A percentile compares a stretch with the other conserved stretches of the same genome.
Evolutionary conservation across 2,888 invertebrate species (phyloP).

Genomic region (Rutpela maculata): DNA sequence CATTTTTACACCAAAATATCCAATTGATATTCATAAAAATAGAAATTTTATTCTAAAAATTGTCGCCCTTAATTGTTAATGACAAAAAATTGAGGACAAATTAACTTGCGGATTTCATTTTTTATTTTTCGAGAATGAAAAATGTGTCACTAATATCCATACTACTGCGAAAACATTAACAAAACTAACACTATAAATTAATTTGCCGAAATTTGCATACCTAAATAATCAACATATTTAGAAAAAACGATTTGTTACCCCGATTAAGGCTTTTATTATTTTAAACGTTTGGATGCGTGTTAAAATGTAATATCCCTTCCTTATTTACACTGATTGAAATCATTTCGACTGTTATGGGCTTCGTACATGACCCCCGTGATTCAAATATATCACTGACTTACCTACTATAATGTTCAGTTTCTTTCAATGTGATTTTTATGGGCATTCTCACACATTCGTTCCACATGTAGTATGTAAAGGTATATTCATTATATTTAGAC

Average conservation of each 20-base stretch:
- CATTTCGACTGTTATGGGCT: conserved; percentile 5
- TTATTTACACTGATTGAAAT: conserved; percentile 27
- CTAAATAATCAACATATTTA: not conserved
- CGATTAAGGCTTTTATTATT: not conserved
- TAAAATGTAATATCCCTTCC: conserved; percentile 21
- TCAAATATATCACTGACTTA: not conserved
- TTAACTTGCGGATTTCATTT: too few relatives aligned
- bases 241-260: not conserved
- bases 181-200: not conserved
- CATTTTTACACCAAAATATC: too few relatives aligned
- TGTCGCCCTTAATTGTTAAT: too few relatives aligned
- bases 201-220: not conserved
- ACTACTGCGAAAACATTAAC: not conserved
- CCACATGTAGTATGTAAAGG: too few relatives aligned
- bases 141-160: too few relatives aligned
- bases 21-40: too few relatives aligned
- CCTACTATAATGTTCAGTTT: not conserved
- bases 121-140: too few relatives aligned
- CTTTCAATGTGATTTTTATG: not conserved
- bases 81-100: too few relatives aligned
- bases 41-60: too few relatives aligned
- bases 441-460: too few relatives aligned
- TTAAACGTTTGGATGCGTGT: conserved; percentile 28
- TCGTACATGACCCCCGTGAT: not conserved
- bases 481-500: too few relatives aligned